A percentile compares a stretch with the other conserved stretches of the same genome.
phyloP scores from a whole-genome alignment of 2,113 vertebrate genomes.

The Propithecus coquereli region DNA sequence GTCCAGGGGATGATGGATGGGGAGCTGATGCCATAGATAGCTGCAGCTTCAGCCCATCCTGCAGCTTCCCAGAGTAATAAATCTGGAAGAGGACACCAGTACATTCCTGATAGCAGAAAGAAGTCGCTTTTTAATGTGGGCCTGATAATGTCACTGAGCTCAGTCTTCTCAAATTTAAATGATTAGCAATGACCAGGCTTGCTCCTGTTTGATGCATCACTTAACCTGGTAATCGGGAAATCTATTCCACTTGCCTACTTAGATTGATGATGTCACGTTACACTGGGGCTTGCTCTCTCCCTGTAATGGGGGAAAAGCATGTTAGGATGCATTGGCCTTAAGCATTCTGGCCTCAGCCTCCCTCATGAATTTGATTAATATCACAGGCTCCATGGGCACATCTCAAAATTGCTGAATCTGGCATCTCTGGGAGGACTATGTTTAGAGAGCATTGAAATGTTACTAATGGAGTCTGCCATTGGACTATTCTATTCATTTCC shows the following conservation, averaged over 20 bases:
- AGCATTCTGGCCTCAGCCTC: slow-evolving; percentile 56
- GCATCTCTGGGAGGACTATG: slow-evolving; percentile 55
- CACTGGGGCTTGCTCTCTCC: slow-evolving; percentile 45
- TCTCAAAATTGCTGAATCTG: slow-evolving; percentile 63
- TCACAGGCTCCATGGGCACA: not conserved
- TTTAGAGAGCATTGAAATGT: slow-evolving; percentile 77
- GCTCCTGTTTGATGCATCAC: slow-evolving; percentile 77
- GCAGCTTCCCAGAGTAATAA: slow-evolving; percentile 69
- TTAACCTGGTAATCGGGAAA: slow-evolving; percentile 82
- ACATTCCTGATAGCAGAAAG: slow-evolving; percentile 73
- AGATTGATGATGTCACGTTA: slow-evolving; percentile 83
- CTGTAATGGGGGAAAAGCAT: slow-evolving; percentile 65
- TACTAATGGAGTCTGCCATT: slow-evolving; percentile 64
- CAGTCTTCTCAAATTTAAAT: slow-evolving; percentile 81
- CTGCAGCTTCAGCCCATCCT: slow-evolving; percentile 45
- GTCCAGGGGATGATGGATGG: slow-evolving; percentile 22
- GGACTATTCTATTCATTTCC: slow-evolving; percentile 41
- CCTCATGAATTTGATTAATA: slow-evolving; percentile 65
- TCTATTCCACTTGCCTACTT: slow-evolving; percentile 76
- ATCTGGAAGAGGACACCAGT: slow-evolving; percentile 73
- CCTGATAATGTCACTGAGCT: slow-evolving; percentile 81
- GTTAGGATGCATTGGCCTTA: slow-evolving; percentile 48
- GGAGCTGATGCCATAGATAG: not conserved
- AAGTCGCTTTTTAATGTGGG: slow-evolving; percentile 79
- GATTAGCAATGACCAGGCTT: slow-evolving; percentile 78